Evolutionary conservation across 1,140 invertebrate genomes (phyloP), one percentile per base, ranked within the genome.

Genomic region (Pinna nobilis): DNA sequence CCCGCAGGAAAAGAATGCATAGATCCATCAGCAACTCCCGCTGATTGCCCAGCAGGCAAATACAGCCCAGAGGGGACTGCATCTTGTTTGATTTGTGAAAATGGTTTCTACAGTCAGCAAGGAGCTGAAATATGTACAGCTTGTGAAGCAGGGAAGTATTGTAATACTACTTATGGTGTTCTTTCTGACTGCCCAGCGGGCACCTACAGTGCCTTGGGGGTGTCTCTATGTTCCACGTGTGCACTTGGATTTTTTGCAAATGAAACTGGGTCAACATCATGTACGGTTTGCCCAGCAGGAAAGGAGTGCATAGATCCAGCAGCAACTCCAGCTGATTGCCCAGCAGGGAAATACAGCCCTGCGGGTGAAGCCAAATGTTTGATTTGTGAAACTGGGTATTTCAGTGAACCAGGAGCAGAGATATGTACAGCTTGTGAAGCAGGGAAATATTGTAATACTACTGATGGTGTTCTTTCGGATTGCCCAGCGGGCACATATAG

Each of bases 61-160:
- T 86, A 86, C 74, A 79, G 80, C n/a, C 51, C 57, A 18, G 60
- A 49, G n/a, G 51, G 76, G 37, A 82, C 83, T 59, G 55, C 76
- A 2, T 39, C 71, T 13, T 87, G 85, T 77, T 59, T 70, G 20
- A 59, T 66, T n/a, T 87, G 85, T 79, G 83, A 82, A 3, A 23
- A 23, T 77, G 85, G 85, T 84, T 73, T 71, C 3, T 13, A 51
- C 32, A 9, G 13, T 50, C 15, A 53, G 32, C n/a, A n/a, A 28
- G n/a, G n/a, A n/a, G n/a, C n/a, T n/a, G n/a, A n/a, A n/a, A n/a
- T n/a, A n/a, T n/a, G n/a, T n/a, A 80, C 78, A 51, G 39, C 65
- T 15, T 87, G 86, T 80, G 63, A 68, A 28, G n/a, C 78, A 81
- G 86, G 86, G 84, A 80, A 51, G 61, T n/a, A n/a, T n/a, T n/a